A percentile compares a stretch with the other conserved stretches of the same genome.
phyloP scores from a whole-genome alignment of 2,797 vertebrate species.

The Brachymystax lenok region DNA sequence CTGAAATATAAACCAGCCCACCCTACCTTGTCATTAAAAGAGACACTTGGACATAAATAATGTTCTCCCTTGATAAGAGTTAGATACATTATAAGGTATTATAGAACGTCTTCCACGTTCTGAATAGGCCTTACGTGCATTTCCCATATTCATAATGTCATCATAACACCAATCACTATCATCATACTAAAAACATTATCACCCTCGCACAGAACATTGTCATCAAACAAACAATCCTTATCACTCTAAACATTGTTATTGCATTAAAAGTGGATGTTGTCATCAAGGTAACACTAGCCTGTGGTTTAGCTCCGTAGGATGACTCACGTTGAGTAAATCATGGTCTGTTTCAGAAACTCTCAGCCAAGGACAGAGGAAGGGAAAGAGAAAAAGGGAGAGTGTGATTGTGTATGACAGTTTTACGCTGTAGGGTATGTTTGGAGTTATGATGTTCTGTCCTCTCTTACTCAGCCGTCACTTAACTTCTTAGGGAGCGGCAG shows the following conservation, averaged over 20 bases:
- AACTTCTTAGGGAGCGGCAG: too few relatives aligned
- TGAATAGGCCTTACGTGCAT: neutral
- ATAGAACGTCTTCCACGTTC: conserved; percentile 18
- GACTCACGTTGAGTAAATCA: too few relatives aligned
- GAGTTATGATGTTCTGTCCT: conserved; percentile 58
- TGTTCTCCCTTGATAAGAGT: conserved; percentile 51
- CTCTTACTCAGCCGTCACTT: conserved; percentile 62
- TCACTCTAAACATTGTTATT: neutral
- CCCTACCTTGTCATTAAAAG: conserved; percentile 29
- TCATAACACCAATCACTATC: neutral
- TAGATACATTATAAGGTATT: conserved; percentile 43
- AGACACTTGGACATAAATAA: conserved; percentile 50
- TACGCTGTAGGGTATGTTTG: conserved; percentile 43
- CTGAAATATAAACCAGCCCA: conserved; percentile 19
- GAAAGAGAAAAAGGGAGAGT: conserved; percentile 23
- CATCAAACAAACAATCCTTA: neutral
- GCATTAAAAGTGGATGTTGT: neutral
- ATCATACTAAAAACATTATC: neutral
- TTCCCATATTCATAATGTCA: neutral
- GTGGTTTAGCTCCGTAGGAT: neutral
- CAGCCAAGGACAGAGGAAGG: too few relatives aligned
- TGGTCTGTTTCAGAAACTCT: too few relatives aligned
- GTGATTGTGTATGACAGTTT: conserved; percentile 56
- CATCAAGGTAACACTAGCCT: neutral
- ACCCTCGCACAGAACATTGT: neutral